Base-by-base conservation (phyloP, 35 echinoderm and acorn worm species). In the Holothuria glaberrima region DNA sequence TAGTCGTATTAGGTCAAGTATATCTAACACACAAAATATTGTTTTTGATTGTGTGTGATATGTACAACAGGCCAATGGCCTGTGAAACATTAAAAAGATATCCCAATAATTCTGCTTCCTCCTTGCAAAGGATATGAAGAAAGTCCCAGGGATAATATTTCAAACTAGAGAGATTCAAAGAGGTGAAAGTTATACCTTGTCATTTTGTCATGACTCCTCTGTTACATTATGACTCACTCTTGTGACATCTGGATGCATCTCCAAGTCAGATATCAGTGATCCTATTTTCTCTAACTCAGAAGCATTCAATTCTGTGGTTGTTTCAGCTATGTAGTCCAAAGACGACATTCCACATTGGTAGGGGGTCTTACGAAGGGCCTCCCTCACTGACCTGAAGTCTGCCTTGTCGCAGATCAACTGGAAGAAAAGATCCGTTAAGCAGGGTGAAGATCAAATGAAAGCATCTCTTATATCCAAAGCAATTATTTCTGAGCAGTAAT, bases 391-490 rank as follows among this genome's bases (percentile, higher is more conserved):
- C 33, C 26, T 48, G 57, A 84, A 84, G 46, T 84, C 80, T 84
- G 80, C 80, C 59, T 84, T 48, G 59, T 84, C 80, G 58, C 80
- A 84, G 14, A 84, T 29, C 27, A 84, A 24, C 80, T 84, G 57
- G 9, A 29, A 30, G 12, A 54, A 31, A 57, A 74, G 13, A 17
- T 54, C 5, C 7, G 21, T 10, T 9, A 26, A 33, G 14, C 16
- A 69, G 25, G 22, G 31, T 33, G 66, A 18, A 29, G 25, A 29
- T 33, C 7, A 24, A 69, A 69, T 21, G 31, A 24, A 1, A 29
- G 66, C 14, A 4, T 25, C 66, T 12, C 31, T 69, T 12, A 69
- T 1, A 12, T 6, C 19, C 66, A 69, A 24, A 69, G 66, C 10
- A 5, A 69, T 69, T 69, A 1, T 69, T 29, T 26, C 1, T 20